phyloP scores from a whole-genome alignment of 2,888 invertebrate species.

The Philonicus albiceps region DNA sequence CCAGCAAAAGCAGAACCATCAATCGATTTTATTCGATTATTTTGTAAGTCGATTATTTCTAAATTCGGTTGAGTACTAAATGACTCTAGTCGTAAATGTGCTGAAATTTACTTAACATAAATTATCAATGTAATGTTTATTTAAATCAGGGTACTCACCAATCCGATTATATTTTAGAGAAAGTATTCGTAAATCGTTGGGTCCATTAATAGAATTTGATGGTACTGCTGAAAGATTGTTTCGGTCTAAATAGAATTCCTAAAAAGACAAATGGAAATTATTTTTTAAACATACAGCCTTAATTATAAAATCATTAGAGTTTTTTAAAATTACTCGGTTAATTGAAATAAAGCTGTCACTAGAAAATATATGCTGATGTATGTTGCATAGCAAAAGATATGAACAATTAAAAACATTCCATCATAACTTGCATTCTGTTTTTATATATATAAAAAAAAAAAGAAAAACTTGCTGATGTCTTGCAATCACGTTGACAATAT shows the following conservation, averaged over 20 bases:
- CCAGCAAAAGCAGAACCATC: constrained; percentile 79
- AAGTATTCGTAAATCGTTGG: constrained; percentile 74
- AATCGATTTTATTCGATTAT: constrained; percentile 77
- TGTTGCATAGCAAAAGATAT: background rate
- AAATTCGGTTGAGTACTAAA: constrained; percentile 75
- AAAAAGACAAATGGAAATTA: constrained; percentile 53
- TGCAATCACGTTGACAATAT: background rate
- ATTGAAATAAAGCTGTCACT: background rate
- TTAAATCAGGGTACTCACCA: constrained; percentile 66
- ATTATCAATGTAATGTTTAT: background rate
- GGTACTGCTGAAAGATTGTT: constrained; percentile 82
- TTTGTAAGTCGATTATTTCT: constrained; percentile 79
- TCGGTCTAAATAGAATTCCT: constrained; percentile 82
- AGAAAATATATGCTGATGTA: background rate
- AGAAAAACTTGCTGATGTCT: background rate
- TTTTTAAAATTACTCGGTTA: too few species aligned
- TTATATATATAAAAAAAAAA: too few species aligned
- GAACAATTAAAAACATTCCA: background rate
- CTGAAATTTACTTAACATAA: constrained; percentile 65
- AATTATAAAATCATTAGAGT: background rate
- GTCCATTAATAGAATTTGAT: constrained; percentile 81
- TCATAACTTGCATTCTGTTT: background rate
- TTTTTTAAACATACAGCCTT: background rate
- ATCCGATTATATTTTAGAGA: constrained; percentile 83
- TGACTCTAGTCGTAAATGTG: constrained; percentile 71